phyloP scores from a whole-genome alignment of 2,888 invertebrate species.

The Trissolcus japonicus region DNA sequence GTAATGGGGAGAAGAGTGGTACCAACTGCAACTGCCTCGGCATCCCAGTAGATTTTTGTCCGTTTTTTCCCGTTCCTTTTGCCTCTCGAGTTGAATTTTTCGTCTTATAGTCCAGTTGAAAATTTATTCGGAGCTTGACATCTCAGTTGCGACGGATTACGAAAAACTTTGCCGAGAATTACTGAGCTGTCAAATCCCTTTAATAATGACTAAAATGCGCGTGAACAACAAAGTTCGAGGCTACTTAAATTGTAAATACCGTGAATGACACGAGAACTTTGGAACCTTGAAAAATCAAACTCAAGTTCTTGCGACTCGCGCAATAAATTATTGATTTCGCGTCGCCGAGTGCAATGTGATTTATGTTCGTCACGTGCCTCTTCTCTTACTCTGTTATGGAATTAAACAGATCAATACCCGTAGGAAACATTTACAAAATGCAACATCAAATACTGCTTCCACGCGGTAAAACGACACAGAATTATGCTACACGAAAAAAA shows the following conservation, averaged over 20 bases:
- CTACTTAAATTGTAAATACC: conserved; percentile 51
- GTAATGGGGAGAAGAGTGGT: conserved; percentile 28
- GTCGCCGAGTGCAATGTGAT: conserved; percentile 19
- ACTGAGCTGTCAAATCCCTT: conserved; percentile 22
- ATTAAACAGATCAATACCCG: conserved; percentile 17
- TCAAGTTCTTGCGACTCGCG: conserved; percentile 21
- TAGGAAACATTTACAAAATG: not conserved
- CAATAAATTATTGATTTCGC: conserved; percentile 38
- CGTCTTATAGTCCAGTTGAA: conserved; percentile 16
- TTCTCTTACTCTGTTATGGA: conserved; percentile 14
- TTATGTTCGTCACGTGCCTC: conserved; percentile 2
- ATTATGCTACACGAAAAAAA: too few relatives aligned
- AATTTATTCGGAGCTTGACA: conserved; percentile 24
- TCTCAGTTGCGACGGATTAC: conserved; percentile 21
- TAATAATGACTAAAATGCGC: conserved; percentile 43
- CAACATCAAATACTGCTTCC: too few relatives aligned
- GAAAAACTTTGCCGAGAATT: conserved; percentile 25
- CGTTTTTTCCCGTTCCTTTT: not conserved
- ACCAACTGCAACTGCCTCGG: not conserved
- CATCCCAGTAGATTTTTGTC: conserved; percentile 31
- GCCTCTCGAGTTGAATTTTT: not conserved
- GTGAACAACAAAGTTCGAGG: conserved; percentile 37
- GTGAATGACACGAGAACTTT: conserved; percentile 40
- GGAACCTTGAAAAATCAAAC: conserved; percentile 39
- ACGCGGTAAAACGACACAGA: too few relatives aligned